Conservation (phyloP, 2,797 vertebrate species). For the Cryptoblepharus egeriae region DNA sequence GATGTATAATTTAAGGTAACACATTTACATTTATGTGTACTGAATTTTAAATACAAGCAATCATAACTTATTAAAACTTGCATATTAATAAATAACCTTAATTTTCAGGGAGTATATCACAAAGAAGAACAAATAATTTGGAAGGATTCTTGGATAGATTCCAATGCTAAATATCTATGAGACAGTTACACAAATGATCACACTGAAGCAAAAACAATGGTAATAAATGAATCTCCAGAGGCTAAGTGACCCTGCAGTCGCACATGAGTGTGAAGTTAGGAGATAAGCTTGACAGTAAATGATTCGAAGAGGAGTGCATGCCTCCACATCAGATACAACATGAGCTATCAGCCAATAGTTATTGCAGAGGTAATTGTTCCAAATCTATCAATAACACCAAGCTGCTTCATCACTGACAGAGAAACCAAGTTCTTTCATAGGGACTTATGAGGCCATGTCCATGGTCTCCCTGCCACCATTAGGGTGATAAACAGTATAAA, state of each 20-base stretch:
- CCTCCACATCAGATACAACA: constrained; percentile 56
- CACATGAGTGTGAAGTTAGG: background rate
- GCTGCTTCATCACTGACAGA: constrained; percentile 75
- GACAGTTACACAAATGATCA: background rate
- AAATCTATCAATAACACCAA: constrained; percentile 75
- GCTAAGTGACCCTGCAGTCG: background rate
- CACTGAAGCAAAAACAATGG: background rate
- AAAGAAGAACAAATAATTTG: background rate
- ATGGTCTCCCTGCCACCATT: constrained; percentile 74
- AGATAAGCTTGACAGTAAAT: constrained; percentile 42
- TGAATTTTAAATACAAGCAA: background rate
- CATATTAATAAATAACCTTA: background rate
- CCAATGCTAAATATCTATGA: background rate
- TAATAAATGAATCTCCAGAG: constrained; percentile 4
- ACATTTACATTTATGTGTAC: background rate
- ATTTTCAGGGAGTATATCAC: background rate
- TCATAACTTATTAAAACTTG: background rate
- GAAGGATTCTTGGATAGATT: background rate
- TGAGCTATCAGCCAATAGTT: constrained; percentile 68
- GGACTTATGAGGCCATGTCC: constrained; percentile 77
- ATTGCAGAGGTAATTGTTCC: constrained; percentile 74
- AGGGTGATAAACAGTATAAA: constrained; percentile 85
- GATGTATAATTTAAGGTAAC: background rate
- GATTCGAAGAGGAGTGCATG: constrained; percentile 20
- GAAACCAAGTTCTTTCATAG: constrained; percentile 76